Conservation (phyloP, 1,140 invertebrate species). For the Lepidotrigona ventralis region DNA sequence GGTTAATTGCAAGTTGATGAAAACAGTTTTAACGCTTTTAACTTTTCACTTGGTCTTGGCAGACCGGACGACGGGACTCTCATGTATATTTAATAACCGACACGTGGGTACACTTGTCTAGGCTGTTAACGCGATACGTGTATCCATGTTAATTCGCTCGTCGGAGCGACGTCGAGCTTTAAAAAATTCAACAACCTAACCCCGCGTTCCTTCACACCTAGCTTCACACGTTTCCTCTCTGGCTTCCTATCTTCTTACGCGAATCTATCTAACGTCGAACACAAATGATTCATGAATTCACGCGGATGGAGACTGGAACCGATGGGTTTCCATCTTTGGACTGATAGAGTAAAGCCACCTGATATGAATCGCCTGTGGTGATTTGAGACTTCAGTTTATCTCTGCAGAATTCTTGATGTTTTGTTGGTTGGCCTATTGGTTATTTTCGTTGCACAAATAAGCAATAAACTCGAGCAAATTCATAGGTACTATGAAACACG, state of each 20-base stretch:
- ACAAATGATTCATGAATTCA: too few relatives aligned
- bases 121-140: constrained; percentile 29
- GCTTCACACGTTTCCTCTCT: background rate
- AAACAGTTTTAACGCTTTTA: constrained; percentile 64
- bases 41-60: constrained; percentile 62
- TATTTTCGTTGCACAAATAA: too few relatives aligned
- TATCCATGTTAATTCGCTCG: constrained; percentile 57
- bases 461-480: too few relatives aligned
- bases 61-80: constrained; percentile 43
- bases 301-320: too few relatives aligned
- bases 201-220: background rate
- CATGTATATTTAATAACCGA: constrained; percentile 71
- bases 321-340: too few relatives aligned
- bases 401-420: too few relatives aligned
- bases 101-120: constrained; percentile 55
- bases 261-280: background rate
- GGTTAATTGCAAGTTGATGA: constrained; percentile 61
- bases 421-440: too few relatives aligned
- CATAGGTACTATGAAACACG: too few relatives aligned
- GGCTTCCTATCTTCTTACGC: background rate
- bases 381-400: too few relatives aligned
- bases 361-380: too few relatives aligned
- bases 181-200: constrained; percentile 47
- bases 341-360: too few relatives aligned
- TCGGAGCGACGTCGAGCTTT: constrained; percentile 13